phyloP scores from a whole-genome alignment of 1,140 invertebrate genomes.

The Coboldia fuscipes region DNA sequence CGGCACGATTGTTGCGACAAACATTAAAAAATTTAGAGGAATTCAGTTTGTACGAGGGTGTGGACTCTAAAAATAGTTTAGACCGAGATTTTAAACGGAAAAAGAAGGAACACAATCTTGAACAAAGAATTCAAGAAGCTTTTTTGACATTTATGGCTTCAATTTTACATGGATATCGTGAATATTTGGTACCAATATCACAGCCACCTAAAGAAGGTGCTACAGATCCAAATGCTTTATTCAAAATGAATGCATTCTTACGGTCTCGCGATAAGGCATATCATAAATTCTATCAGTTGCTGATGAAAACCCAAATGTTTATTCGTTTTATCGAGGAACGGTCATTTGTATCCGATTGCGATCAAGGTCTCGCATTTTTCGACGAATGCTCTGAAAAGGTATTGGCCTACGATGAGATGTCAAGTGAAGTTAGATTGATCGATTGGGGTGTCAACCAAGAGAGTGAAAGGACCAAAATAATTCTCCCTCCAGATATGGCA shows the following conservation, averaged over 20 bases:
- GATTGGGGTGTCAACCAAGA: constrained; percentile 39
- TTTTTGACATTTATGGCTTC: constrained; percentile 92
- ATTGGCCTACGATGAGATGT: constrained; percentile 31
- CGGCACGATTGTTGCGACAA: constrained; percentile 53
- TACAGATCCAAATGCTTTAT: constrained; percentile 78
- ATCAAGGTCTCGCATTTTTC: constrained; percentile 76
- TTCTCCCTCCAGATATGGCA: constrained; percentile 68
- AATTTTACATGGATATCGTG: constrained; percentile 78
- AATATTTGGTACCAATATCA: constrained; percentile 81
- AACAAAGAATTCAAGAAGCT: constrained; percentile 90
- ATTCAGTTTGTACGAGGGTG: constrained; percentile 18
- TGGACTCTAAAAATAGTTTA: constrained; percentile 31
- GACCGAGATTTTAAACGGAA: constrained; percentile 34
- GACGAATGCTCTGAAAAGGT: constrained; percentile 82
- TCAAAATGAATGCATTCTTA: constrained; percentile 75
- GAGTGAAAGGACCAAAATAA: constrained; percentile 85
- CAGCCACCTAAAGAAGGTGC: constrained; percentile 81
- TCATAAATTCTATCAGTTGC: constrained; percentile 72
- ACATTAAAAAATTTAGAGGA: constrained; percentile 43
- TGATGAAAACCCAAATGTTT: constrained; percentile 93
- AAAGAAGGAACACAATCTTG: constrained; percentile 48
- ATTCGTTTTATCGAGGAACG: constrained; percentile 96
- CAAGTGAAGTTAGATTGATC: constrained; percentile 35
- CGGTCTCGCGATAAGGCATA: constrained; percentile 38
- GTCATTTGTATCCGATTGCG: constrained; percentile 88